phyloP scores from a whole-genome alignment of 2,113 vertebrate species.

The Nibea coibor region DNA sequence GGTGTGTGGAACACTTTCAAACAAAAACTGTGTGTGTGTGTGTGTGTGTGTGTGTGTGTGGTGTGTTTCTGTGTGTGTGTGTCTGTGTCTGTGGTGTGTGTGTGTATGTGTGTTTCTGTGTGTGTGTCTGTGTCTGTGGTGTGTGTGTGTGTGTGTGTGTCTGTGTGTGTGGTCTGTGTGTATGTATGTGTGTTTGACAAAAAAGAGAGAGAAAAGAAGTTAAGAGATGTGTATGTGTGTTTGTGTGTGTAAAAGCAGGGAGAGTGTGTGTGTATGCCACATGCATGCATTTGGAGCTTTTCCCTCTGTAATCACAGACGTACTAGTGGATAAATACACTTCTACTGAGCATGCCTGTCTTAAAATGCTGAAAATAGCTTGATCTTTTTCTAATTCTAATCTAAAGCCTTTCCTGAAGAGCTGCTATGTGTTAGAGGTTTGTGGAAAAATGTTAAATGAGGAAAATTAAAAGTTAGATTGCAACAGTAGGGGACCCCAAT shows the following conservation, averaged over 20 bases:
- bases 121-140: too few relatives aligned
- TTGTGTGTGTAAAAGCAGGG: conserved; percentile 26
- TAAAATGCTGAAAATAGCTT: conserved; percentile 36
- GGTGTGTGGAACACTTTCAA: too few relatives aligned
- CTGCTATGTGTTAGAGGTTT: conserved; percentile 19
- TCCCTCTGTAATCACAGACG: conserved; percentile 55
- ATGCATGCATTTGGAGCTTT: conserved; percentile 47
- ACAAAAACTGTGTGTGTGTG: too few relatives aligned
- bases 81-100: too few relatives aligned
- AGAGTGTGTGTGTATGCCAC: conserved; percentile 27
- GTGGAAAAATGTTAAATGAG: neutral
- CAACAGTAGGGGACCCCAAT: neutral
- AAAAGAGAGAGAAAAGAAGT: conserved; percentile 12
- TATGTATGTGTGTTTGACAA: conserved; percentile 21
- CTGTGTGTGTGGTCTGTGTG: too few relatives aligned
- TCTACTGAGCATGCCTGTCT: neutral
- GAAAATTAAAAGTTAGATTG: conserved; percentile 4
- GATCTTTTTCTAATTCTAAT: conserved; percentile 37
- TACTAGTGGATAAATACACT: conserved; percentile 30
- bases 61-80: too few relatives aligned
- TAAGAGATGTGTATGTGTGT: conserved; percentile 19
- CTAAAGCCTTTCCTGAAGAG: conserved; percentile 14
- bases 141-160: conserved; percentile 18
- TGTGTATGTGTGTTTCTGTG: too few relatives aligned
- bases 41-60: too few relatives aligned